Evolutionary conservation across 2,888 invertebrate genomes (phyloP).

Genomic region (Ormyrus nitidulus): DNA sequence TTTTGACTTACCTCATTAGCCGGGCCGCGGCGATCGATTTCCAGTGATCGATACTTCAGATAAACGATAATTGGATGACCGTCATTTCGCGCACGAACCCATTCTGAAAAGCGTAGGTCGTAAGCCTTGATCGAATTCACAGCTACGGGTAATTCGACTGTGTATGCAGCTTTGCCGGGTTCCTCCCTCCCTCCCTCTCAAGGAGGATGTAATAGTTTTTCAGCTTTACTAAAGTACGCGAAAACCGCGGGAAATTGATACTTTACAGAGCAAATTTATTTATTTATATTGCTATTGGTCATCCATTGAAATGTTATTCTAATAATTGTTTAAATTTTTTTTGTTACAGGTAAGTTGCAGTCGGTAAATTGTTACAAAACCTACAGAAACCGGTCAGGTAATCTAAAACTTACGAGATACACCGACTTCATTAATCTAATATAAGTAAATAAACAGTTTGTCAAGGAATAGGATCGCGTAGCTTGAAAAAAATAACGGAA

Average conservation of each 20-base stretch:
- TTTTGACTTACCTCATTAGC: constrained; percentile 53
- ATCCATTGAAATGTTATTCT: background rate
- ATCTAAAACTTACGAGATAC: too few species aligned
- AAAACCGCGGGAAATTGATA: constrained; percentile 11
- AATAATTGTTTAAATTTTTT: constrained; percentile 6
- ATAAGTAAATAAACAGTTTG: too few species aligned
- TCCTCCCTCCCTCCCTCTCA: constrained; percentile 7
- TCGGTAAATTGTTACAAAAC: background rate
- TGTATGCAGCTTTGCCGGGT: background rate
- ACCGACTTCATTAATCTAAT: too few species aligned
- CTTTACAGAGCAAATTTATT: constrained; percentile 16
- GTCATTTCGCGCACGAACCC: constrained; percentile 46
- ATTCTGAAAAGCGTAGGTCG: constrained; percentile 50
- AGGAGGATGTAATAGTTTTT: constrained; percentile 33
- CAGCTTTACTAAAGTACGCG: constrained; percentile 7
- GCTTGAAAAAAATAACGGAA: too few species aligned
- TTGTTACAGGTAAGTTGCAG: constrained; percentile 30
- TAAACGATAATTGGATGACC: constrained; percentile 57
- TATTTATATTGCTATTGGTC: background rate
- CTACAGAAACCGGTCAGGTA: too few species aligned
- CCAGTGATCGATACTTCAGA: constrained; percentile 49
- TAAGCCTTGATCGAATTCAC: constrained; percentile 54
- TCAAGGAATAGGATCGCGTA: too few species aligned
- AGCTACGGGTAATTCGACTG: constrained; percentile 40
- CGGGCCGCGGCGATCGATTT: constrained; percentile 43